phyloP scores from a whole-genome alignment of 2,888 invertebrate species.

The Cephus sareptanus region DNA sequence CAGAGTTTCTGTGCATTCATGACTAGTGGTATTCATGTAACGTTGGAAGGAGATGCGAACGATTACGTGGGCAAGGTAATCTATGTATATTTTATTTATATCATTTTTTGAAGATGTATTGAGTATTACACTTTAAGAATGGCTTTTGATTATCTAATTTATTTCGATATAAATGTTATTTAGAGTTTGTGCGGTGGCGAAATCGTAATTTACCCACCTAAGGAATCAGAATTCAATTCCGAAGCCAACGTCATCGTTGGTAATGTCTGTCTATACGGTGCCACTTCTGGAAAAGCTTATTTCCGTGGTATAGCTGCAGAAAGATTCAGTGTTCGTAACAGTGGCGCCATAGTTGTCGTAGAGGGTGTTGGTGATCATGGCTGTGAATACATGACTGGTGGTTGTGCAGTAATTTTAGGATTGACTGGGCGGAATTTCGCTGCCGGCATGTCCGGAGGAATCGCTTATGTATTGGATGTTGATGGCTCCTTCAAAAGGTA shows the following conservation, averaged over 20 bases:
- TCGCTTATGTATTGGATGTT: slow-evolving; percentile 94
- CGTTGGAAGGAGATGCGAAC: slow-evolving; percentile 96
- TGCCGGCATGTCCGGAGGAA: slow-evolving; percentile 97
- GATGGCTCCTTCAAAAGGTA: slow-evolving; percentile 82
- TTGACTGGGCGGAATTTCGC: slow-evolving; percentile 98
- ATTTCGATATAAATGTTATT: slow-evolving; percentile 24
- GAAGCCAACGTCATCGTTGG: slow-evolving; percentile 97
- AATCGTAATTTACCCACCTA: slow-evolving; percentile 92
- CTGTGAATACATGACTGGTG: slow-evolving; percentile 99
- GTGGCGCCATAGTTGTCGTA: slow-evolving; percentile 93
- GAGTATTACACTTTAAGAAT: background rate
- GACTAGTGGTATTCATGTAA: slow-evolving; percentile 88
- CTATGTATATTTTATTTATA: slow-evolving; percentile 3
- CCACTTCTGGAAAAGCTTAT: slow-evolving; percentile 92
- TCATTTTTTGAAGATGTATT: background rate
- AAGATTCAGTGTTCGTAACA: slow-evolving; percentile 98
- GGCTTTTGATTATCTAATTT: slow-evolving; percentile 4
- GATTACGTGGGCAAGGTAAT: slow-evolving; percentile 93
- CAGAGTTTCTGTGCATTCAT: slow-evolving; percentile 99
- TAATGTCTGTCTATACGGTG: slow-evolving; percentile 98
- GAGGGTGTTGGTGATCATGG: slow-evolving; percentile 99
- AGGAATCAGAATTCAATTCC: slow-evolving; percentile 85
- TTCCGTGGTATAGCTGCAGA: slow-evolving; percentile 98
- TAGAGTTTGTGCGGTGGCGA: slow-evolving; percentile 94
- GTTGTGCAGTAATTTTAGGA: slow-evolving; percentile 89